These are phyloP conservation scores for Petromus typicus DNA, from an alignment of 2,113 vertebrate genomes.

Conservation along the genomic window DNA sequence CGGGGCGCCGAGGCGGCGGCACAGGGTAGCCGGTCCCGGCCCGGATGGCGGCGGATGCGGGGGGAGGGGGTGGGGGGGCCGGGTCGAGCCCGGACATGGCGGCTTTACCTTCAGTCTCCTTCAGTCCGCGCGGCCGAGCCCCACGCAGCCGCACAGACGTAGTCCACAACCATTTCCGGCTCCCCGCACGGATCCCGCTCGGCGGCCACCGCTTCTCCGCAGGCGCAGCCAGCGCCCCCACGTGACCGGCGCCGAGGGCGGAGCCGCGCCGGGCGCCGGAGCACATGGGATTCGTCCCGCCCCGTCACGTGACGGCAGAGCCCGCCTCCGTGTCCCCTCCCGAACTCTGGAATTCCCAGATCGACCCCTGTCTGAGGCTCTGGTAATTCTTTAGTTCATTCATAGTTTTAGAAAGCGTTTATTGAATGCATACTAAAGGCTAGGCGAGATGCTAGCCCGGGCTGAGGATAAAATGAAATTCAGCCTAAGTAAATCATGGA, in stretches of 20 bases:
- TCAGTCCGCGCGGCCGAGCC: constrained; percentile 93
- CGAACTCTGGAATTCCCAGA: constrained; percentile 48
- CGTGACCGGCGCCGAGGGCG: constrained; percentile 79
- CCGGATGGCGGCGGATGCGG: constrained; percentile 81
- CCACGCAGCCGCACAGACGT: constrained; percentile 92
- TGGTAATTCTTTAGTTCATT: constrained; percentile 72
- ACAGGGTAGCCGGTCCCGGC: constrained; percentile 69
- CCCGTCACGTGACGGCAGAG: constrained; percentile 68
- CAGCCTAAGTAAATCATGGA: not conserved
- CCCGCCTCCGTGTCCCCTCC: constrained; percentile 65
- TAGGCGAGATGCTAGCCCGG: not conserved
- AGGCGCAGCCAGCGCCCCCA: constrained; percentile 80
- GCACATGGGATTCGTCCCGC: constrained; percentile 64
- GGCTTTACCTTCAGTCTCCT: constrained; percentile 92
- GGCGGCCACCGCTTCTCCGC: constrained; percentile 84
- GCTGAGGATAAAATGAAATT: constrained; percentile 17
- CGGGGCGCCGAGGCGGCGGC: constrained; percentile 65
- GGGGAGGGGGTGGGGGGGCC: constrained; percentile 79
- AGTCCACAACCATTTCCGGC: constrained; percentile 91
- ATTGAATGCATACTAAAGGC: constrained; percentile 34
- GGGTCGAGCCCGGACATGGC: constrained; percentile 82
- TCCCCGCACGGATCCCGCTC: constrained; percentile 89
- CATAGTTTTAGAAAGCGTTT: constrained; percentile 53
- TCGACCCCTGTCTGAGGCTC: not conserved
- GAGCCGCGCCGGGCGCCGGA: constrained; percentile 50